These are phyloP conservation scores for Craseonycteris thonglongyai DNA, from an alignment of 2,113 vertebrate genomes.

Conservation along the genomic window DNA sequence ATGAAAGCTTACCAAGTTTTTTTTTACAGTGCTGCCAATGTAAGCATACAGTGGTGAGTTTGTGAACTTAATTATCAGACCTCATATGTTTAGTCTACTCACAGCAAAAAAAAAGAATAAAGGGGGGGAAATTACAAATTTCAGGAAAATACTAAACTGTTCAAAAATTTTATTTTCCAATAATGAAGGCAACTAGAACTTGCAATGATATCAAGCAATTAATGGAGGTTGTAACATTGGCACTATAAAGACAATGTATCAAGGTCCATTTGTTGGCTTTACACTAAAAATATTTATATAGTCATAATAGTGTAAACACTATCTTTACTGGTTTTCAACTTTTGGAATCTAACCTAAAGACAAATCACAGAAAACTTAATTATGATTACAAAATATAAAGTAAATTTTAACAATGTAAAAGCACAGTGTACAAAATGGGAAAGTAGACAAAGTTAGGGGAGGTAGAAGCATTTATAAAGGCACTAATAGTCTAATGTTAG, in stretches of 20 bases:
- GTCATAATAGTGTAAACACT: neutral
- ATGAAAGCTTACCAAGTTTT: too few species aligned
- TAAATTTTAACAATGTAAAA: slow-evolving; percentile 26
- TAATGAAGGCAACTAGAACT: neutral
- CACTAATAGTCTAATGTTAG: slow-evolving; percentile 29
- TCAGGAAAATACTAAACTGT: neutral
- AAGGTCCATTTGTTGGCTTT: neutral
- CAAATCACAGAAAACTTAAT: slow-evolving; percentile 32
- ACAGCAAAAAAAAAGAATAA: neutral
- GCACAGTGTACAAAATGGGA: neutral
- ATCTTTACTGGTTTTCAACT: slow-evolving; percentile 27
- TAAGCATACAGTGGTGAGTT: too few species aligned
- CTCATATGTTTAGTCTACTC: neutral
- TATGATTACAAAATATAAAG: slow-evolving; percentile 24
- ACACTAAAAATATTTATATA: slow-evolving; percentile 14
- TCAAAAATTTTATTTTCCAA: slow-evolving; percentile 29
- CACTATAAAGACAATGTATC: slow-evolving; percentile 8
- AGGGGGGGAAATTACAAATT: neutral
- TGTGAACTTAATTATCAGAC: too few species aligned
- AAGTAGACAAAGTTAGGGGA: neutral
- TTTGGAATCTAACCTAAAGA: slow-evolving; percentile 17
- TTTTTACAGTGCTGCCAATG: too few species aligned
- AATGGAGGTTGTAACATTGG: slow-evolving; percentile 1
- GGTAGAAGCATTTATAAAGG: neutral
- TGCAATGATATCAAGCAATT: neutral